phyloP scores from a whole-genome alignment of 2,888 invertebrate genomes.

The Timandra comae region DNA sequence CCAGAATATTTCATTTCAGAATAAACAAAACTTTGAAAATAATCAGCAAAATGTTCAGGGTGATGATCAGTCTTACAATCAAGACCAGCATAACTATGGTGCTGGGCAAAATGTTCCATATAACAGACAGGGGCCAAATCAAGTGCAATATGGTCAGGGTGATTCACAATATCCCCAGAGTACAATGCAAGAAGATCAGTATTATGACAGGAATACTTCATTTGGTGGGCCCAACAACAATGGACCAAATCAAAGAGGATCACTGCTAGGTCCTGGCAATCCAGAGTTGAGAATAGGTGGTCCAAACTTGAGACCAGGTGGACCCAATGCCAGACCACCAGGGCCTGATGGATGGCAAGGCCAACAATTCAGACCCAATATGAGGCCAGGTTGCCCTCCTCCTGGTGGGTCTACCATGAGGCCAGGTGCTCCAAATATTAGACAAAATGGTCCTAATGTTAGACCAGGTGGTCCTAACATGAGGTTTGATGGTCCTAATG shows the following conservation, averaged over 20 bases:
- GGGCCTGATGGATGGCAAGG: too few relatives aligned
- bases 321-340: conserved; percentile 16
- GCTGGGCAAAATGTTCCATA: conserved; percentile 33
- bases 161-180: conserved; percentile 26
- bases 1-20: conserved; percentile 4
- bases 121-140: conserved; percentile 28
- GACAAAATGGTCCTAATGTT: conserved; percentile 9
- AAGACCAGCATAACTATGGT: conserved; percentile 35
- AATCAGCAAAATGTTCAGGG: conserved; percentile 3
- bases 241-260: conserved; percentile 19
- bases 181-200: conserved; percentile 30
- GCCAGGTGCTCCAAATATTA: conserved; percentile 21
- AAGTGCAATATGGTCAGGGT: conserved; percentile 26
- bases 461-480: conserved; percentile 9
- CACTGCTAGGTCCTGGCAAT: conserved; percentile 19
- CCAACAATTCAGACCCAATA: conserved; percentile 5
- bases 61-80: conserved; percentile 23
- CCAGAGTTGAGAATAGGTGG: conserved; percentile 7
- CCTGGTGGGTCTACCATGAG: conserved; percentile 46
- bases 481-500: conserved; percentile 7
- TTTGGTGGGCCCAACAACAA: conserved; percentile 18
- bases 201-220: conserved; percentile 34
- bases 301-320: conserved; percentile 1
- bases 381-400: conserved; percentile 6
- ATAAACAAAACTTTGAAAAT: conserved; percentile 3